Evolutionary conservation across 2,888 invertebrate genomes (phyloP), one percentile per base, ranked within the genome.

Genomic region (Linnaemya vulpina): DNA sequence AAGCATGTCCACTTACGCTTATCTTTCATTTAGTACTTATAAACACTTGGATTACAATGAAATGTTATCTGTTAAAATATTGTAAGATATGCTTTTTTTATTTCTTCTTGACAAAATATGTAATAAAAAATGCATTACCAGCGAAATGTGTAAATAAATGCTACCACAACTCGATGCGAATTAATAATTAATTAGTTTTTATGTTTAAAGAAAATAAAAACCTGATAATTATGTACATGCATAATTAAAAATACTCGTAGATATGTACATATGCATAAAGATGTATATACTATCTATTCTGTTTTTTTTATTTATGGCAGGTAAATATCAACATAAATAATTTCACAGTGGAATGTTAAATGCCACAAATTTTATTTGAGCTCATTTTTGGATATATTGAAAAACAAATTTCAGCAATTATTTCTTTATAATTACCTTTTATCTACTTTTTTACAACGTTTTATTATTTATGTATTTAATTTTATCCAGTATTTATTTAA

Each of bases 381-480:
- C 4, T 43, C 1, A 3, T 43, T 43, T 43, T 30, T 3, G 15
- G 4, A 43, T 10, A 38, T 38, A 9, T 38, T 5, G 1, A 38
- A 38, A 38, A 43, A 43, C 40, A 13, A 43, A 43, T 15, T 46
- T 46, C 15, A 46, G n/a, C 46, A 46, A 40, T 40, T 40, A 38
- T n/a, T 51, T 20, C 43, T 58, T 43, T 22, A 11, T 7, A 25
- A 49, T 49, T 11, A 49, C 35, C n/a, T n/a, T n/a, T n/a, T 71
- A 35, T 20, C 46, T 60, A 17, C 17, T 46, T 62, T 49, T 11
- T 25, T 55, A 25, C n/a, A 62, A 35, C 35, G 35, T 30, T 73
- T 60, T 46, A 17, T 5, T 46, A 20, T 15, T 15, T 55, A n/a
- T n/a, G n/a, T n/a, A 25, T 43, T 10, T 3, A 25, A 43, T 17